Conservation (phyloP, 2,888 invertebrate species). For the Philopedon plagiatum region DNA sequence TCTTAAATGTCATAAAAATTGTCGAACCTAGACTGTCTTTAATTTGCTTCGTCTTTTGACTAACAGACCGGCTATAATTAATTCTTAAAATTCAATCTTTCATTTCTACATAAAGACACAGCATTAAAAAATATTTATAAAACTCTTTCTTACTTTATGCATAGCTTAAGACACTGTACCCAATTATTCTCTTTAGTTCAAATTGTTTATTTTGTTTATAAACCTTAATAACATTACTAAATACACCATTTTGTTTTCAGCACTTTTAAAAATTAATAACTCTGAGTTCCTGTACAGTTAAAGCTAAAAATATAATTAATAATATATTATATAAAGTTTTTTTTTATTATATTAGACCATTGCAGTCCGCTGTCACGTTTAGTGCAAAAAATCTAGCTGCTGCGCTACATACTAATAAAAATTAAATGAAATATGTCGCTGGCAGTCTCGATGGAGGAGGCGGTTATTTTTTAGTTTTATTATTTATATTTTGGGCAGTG, state of each 20-base stretch:
- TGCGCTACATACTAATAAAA: slow-evolving; percentile 61
- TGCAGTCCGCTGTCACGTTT: slow-evolving; percentile 65
- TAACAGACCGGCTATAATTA: no score
- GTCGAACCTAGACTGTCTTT: no score
- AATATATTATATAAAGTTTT: slow-evolving; percentile 61
- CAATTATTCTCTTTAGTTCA: slow-evolving; percentile 10
- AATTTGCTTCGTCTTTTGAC: no score
- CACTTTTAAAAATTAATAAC: slow-evolving; percentile 63
- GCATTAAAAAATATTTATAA: no score
- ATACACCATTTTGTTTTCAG: slow-evolving; percentile 63
- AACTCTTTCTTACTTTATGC: slow-evolving; percentile 1
- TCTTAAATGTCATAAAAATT: no score
- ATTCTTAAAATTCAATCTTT: no score
- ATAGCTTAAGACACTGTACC: slow-evolving; percentile 21
- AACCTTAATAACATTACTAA: slow-evolving; percentile 52
- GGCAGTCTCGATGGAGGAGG: slow-evolving; percentile 69
- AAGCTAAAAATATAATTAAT: slow-evolving; percentile 64
- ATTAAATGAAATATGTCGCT: slow-evolving; percentile 62
- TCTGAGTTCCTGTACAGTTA: slow-evolving; percentile 66
- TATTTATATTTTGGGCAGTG: slow-evolving; percentile 61
- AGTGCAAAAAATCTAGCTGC: slow-evolving; percentile 64
- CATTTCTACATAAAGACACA: no score
- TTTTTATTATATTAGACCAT: slow-evolving; percentile 62
- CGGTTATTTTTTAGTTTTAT: slow-evolving; percentile 57
- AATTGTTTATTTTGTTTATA: slow-evolving; percentile 57